phyloP scores from a whole-genome alignment of 2,888 invertebrate species.

The Epiperipatus broadwayi region DNA sequence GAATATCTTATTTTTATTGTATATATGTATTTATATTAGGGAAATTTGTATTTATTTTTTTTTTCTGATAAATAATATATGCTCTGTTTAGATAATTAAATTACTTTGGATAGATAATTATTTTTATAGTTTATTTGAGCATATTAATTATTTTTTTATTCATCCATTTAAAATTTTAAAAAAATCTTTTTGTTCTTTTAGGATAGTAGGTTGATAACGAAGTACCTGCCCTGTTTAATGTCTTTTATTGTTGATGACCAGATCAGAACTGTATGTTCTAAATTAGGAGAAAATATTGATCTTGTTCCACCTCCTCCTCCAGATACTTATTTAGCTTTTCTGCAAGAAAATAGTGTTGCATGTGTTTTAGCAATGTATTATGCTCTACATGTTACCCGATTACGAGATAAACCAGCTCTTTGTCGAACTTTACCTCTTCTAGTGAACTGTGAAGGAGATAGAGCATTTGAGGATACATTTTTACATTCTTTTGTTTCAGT shows the following conservation, averaged over 20 bases:
- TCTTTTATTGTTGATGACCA: conserved; percentile 60
- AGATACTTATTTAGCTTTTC: conserved; percentile 77
- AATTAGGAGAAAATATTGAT: conserved; percentile 1
- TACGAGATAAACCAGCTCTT: conserved; percentile 56
- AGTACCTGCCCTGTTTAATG: conserved; percentile 80
- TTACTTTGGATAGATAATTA: too few species aligned
- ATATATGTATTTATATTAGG: too few species aligned
- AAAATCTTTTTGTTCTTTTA: conserved; percentile 17
- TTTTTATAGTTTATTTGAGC: too few species aligned
- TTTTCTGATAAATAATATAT: too few species aligned
- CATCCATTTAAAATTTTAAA: neutral
- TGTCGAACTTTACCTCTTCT: conserved; percentile 71
- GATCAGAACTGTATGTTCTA: conserved; percentile 20
- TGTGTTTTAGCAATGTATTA: conserved; percentile 88
- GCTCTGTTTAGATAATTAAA: too few species aligned
- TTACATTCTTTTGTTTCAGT: conserved; percentile 69
- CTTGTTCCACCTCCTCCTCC: conserved; percentile 50
- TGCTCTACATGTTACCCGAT: conserved; percentile 56
- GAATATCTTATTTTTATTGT: too few species aligned
- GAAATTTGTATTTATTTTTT: too few species aligned
- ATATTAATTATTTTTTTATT: too few species aligned
- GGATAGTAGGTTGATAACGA: conserved; percentile 77
- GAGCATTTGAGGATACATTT: conserved; percentile 86
- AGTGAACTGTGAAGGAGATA: conserved; percentile 70
- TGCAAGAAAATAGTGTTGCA: conserved; percentile 73